Base-by-base conservation (phyloP, 2,113 vertebrate genomes). In the Epinephelus moara region DNA sequence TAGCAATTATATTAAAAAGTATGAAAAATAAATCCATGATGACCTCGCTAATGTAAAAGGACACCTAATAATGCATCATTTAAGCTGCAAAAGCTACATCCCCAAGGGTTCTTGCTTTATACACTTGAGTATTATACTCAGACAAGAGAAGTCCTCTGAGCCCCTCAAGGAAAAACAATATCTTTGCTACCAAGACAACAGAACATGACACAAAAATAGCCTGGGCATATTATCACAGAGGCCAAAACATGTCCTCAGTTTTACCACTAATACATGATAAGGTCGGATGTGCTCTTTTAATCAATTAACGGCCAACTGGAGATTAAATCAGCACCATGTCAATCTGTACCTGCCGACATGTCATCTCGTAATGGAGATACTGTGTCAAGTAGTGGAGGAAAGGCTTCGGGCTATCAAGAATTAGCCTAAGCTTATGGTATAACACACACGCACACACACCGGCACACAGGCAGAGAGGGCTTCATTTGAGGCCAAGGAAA, bases 161-260 rank as follows among this genome's bases (percentile, higher is more conserved):
- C 78, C 79, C 25, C 80, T 85, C 61, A 77, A 81, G 73, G 55
- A 82, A 90, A 90, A 88, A 90, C 82, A 87, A 88, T 83, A 88
- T 88, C 76, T 90, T 87, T 88, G 88, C 89, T 88, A 89, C 89
- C 87, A 86, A 88, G 84, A 91, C 88, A 89, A 93, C 88, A 83
- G 86, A 89, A 82, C 52, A 87, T 70, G 63, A 77, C 80, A 87
- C 70, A 91, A 88, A 91, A 90, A 91, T 85, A 87, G 80, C 78
- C 83, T 18, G 21, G 78, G 84, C 40, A 70, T 70, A 80, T 82
- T 79, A 92, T 84, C 53, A 76, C 64, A 53, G 60, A 30, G 80
- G 52, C 57, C 78, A 85, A 86, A 93, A 89, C 63, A 77, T 73
- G 30, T 82, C 72, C 74, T 80, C 80, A 80, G 56, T 87, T 86